A percentile compares a stretch with the other conserved stretches of the same genome.
Conservation (phyloP, 2,113 vertebrate species). For the Lamprologus lemairii region DNA sequence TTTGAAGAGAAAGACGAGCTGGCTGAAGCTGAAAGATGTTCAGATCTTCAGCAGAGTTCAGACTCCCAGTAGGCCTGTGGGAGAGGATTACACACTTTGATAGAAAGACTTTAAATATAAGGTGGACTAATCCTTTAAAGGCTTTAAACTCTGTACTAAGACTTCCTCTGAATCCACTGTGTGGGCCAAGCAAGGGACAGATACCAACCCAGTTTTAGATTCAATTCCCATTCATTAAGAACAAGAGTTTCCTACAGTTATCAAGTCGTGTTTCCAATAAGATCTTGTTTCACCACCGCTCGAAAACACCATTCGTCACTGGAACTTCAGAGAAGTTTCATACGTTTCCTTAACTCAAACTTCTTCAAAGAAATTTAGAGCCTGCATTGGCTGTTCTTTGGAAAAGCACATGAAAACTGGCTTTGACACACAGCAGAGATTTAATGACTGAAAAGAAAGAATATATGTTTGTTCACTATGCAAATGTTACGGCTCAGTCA, state of each 20-base stretch:
- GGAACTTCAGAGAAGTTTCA: neutral
- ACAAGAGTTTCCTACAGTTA: neutral
- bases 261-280: neutral
- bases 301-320: neutral
- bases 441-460: neutral
- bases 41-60: neutral
- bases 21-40: neutral
- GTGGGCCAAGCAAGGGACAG: neutral
- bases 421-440: neutral
- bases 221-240: neutral
- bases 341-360: neutral
- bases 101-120: neutral
- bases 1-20: conserved; percentile 16
- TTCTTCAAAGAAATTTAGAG: neutral
- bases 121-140: conserved; percentile 4
- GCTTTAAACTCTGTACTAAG: neutral
- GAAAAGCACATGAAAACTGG: neutral
- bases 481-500: neutral
- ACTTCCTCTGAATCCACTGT: conserved; percentile 10
- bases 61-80: neutral
- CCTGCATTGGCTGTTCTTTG: neutral
- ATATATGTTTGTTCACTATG: neutral
- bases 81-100: conserved; percentile 17
- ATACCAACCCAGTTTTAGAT: neutral
- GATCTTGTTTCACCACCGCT: neutral